A percentile compares a stretch with the other conserved stretches of the same genome.
These are phyloP conservation scores for Drosophila kuntzei DNA, from an alignment of 2,888 invertebrate species.

Conservation along the genomic window DNA sequence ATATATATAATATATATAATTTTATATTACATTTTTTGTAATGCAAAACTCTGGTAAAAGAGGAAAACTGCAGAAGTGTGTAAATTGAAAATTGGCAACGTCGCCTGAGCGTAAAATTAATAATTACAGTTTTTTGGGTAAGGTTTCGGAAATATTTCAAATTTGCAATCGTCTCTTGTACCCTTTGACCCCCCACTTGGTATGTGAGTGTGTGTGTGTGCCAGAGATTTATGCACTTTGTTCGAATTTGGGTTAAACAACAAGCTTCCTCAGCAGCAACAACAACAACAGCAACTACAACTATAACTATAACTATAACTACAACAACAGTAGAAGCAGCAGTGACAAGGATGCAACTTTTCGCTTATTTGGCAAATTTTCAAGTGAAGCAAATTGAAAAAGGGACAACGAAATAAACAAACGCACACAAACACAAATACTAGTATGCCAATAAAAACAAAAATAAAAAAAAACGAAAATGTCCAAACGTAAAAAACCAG, in stretches of 20 bases:
- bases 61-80: constrained; percentile 6
- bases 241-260: constrained; percentile 68
- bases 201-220: constrained; percentile 19
- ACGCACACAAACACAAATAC: constrained; percentile 37
- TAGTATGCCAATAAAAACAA: constrained; percentile 24
- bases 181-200: constrained; percentile 2
- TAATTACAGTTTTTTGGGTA: constrained; percentile 23
- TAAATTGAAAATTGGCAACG: constrained; percentile 40
- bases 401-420: constrained; percentile 66
- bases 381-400: constrained; percentile 69
- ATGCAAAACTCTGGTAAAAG: neutral
- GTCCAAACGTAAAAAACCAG: neutral
- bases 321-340: too few species aligned
- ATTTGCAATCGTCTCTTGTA: constrained; percentile 19
- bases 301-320: too few species aligned
- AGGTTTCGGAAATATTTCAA: constrained; percentile 24
- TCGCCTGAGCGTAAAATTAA: constrained; percentile 26
- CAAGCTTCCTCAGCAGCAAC: constrained; percentile 29
- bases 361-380: constrained; percentile 78
- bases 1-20: too few species aligned
- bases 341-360: constrained; percentile 61
- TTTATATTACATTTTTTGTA: neutral
- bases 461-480: constrained; percentile 3
- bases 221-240: constrained; percentile 68
- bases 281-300: constrained; percentile 15